Base-by-base conservation (phyloP, 92 coral and sea anemone species). In the Paramuricea clavata region DNA sequence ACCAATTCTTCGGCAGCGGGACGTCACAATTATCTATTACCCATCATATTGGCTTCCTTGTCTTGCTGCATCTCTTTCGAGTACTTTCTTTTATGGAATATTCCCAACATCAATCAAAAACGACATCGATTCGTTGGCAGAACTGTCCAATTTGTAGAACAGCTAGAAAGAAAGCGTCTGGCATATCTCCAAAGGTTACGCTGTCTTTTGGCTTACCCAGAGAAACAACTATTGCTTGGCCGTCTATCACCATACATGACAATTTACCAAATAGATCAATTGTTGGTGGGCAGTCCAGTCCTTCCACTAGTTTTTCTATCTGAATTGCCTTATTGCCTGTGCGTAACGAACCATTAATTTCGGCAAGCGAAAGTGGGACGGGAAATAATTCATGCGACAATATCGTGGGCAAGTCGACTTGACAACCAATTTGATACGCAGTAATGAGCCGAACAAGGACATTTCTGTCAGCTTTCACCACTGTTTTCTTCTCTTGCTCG, bases 41-140 rank as follows among this genome's bases (percentile, higher is more conserved):
- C 56, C 81, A 67, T 78, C 89, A 83, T 69, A 89, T 86, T 26
- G 90, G 93, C 33, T 74, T 68, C 64, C 90, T 56, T 16, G 81
- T 70, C 81, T 62, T 81, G 30, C 83, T 82, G 16, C 73, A 82
- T 72, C 82, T 1, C 42, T 32, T 71, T 44, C 72, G 74, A 32
- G 88, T 84, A 19, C 27, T 67, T 28, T 68, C 54, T 78, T 30
- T 50, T 81, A 73, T 76, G n/a, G 81, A 42, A 12, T 33, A 19
- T 39, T 39, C 75, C 75, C 75, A 33, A 39, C 49, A 76, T 16
- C 81, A 11, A 15, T 76, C 81, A 49, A 76, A 76, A 31, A 76
- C 65, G 56, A 76, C 65, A 54, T 76, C 85, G 74, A 80, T 56
- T 44, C 85, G 42, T 41, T 57, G 56, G 74, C 62, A 80, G 17